phyloP scores from a whole-genome alignment of 2,113 vertebrate species.

The Azemiops feae region DNA sequence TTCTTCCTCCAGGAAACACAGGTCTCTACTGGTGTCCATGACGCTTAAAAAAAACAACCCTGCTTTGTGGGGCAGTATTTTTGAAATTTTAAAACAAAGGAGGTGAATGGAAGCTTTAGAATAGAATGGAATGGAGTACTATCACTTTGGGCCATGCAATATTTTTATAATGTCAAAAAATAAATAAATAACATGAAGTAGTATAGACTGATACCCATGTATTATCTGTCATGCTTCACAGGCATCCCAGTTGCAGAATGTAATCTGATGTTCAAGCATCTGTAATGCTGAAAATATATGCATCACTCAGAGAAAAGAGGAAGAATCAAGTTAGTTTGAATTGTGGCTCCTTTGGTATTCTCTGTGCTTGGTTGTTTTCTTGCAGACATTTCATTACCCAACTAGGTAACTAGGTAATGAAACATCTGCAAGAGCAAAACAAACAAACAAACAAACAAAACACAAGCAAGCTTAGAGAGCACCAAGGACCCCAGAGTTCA shows the following conservation, averaged over 20 bases:
- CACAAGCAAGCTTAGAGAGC: neutral
- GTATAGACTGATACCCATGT: neutral
- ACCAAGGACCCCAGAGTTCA: neutral
- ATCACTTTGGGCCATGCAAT: neutral
- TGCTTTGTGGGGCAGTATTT: neutral
- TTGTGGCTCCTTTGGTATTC: neutral
- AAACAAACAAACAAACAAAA: no score
- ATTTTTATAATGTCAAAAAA: neutral
- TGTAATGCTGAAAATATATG: neutral
- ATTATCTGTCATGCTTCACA: neutral
- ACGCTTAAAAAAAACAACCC: no score
- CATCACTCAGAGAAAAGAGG: neutral
- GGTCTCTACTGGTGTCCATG: neutral
- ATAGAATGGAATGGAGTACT: neutral
- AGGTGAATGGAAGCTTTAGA: neutral
- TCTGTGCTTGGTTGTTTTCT: neutral
- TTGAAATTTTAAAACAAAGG: neutral
- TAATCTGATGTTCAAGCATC: neutral
- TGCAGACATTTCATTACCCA: neutral
- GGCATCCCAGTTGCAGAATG: neutral
- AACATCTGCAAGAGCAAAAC: neutral
- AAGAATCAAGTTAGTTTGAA: neutral
- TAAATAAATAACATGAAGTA: neutral
- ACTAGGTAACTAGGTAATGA: neutral
- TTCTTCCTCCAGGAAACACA: neutral